Base-by-base conservation (phyloP, 2,113 vertebrate genomes). In the Neopipo cinnamomea region DNA sequence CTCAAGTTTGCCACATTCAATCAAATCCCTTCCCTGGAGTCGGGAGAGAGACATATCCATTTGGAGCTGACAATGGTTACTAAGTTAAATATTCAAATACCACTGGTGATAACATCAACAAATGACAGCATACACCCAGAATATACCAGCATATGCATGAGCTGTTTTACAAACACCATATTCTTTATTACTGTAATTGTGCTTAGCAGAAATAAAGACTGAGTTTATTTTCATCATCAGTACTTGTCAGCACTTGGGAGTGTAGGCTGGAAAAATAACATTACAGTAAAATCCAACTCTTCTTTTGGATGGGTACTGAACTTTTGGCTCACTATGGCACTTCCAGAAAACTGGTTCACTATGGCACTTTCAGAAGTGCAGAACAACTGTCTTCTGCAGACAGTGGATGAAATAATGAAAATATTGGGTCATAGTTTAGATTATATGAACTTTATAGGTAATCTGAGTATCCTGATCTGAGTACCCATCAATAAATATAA, bases 201-300 rank as follows among this genome's bases (percentile, higher is more conserved):
- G 49, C 53, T 73, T 77, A 85, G 37, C 58, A 76, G 84, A 96
- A 85, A 88, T 66, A 83, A 96, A 87, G 71, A 46, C 52, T 74
- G 27, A 85, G 23, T 33, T 85, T 89, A 83, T 84, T 94, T 91
- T 63, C 46, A 81, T 63, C 35, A 71, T 59, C 41, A 63, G n/a
- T 49, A 80, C 27, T 73, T 88, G 61, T 61, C 84, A 94, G 73
- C 27, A 75, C 28, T 42, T 88, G 65, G 16, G 17, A 94, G n/a
- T 1, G 4, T 11, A 77, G 27, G 41, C 39, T 75, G 50, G 37
- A 82, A 94, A 93, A 94, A 65, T 33, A 72, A 30, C n/a, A 66
- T 11, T 80, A 74, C 20, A 87, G 35, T 58, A 92, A 91, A 91
- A 91, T 67, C 61, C 31, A 21, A 52, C 62, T 73, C 52, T 89